Percentiles rank a stretch among this genome's conserved stretches.
Evolutionary conservation across 2,797 vertebrate species (phyloP).

Genomic region (Ispidina picta): DNA sequence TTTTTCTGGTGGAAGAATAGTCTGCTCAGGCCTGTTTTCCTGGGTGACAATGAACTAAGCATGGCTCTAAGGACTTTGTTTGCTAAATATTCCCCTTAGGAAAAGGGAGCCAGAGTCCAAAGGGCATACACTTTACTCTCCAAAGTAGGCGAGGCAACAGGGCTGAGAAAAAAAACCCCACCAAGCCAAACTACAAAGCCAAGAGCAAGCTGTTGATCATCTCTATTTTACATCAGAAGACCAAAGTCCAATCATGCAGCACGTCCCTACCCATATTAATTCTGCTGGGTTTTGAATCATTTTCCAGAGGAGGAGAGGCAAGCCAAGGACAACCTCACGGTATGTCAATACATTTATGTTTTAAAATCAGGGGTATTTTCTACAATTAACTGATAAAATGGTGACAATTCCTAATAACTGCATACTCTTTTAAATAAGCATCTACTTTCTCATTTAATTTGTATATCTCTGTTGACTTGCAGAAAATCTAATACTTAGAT

Average conservation of each 20-base stretch:
- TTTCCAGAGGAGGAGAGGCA: conserved; percentile 1
- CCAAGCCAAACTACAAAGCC: neutral
- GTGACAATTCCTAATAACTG: neutral
- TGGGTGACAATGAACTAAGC: neutral
- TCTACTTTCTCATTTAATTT: neutral
- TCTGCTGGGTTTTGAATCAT: neutral
- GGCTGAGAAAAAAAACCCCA: neutral
- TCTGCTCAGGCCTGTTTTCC: neutral
- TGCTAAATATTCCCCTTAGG: neutral
- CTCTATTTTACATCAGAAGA: conserved; percentile 3
- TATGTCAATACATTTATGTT: neutral
- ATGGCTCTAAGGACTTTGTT: neutral
- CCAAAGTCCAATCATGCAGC: neutral
- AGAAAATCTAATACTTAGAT: neutral
- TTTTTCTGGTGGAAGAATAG: neutral
- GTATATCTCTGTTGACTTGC: neutral
- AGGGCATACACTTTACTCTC: neutral
- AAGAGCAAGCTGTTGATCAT: neutral
- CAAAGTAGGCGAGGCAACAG: neutral
- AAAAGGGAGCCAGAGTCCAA: conserved; percentile 1
- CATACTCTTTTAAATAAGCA: neutral
- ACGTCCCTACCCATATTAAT: neutral
- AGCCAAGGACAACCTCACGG: neutral
- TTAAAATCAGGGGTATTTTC: neutral
- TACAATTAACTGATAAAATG: neutral